Percentiles rank a stretch among this genome's conserved stretches.
These are phyloP conservation scores for Verasper variegatus DNA, from an alignment of 2,113 vertebrate genomes.

Conservation along the genomic window DNA sequence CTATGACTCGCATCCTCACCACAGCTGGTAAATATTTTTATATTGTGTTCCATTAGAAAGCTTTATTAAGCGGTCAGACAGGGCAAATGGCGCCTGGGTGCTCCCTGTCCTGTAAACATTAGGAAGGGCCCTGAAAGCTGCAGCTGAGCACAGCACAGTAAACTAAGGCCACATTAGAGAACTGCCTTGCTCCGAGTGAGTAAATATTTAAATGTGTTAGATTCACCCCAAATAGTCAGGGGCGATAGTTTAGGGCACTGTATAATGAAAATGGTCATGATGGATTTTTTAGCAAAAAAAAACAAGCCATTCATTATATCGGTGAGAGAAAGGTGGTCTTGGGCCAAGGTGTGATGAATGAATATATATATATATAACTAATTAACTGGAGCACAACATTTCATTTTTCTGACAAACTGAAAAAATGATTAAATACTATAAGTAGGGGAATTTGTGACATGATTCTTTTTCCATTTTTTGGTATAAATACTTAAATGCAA, in stretches of 20 bases:
- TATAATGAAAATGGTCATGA: slow-evolving; percentile 14
- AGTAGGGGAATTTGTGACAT: too few relatives aligned
- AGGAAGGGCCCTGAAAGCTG: slow-evolving; percentile 73
- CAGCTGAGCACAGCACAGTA: slow-evolving; percentile 67
- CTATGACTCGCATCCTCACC: slow-evolving; percentile 57
- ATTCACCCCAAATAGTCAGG: slow-evolving; percentile 49
- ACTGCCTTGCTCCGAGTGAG: slow-evolving; percentile 57
- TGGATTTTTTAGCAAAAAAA: slow-evolving; percentile 11
- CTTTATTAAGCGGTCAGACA: slow-evolving; percentile 78
- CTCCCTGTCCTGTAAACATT: slow-evolving; percentile 82
- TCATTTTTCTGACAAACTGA: too few relatives aligned
- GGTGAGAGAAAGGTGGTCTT: slow-evolving; percentile 3
- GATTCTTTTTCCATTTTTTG: too few relatives aligned
- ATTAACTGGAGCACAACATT: not conserved
- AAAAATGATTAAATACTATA: too few relatives aligned
- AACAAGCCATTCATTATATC: slow-evolving; percentile 24
- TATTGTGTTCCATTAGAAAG: slow-evolving; percentile 83
- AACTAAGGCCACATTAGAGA: slow-evolving; percentile 75
- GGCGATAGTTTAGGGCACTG: slow-evolving; percentile 25
- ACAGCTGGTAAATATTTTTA: slow-evolving; percentile 83
- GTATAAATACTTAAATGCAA: not conserved
- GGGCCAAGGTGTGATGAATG: not conserved
- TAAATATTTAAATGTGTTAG: slow-evolving; percentile 81
- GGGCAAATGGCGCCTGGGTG: slow-evolving; percentile 77
- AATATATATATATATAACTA: not conserved